Evolutionary conservation across 1,140 invertebrate species (phyloP), one percentile per base, ranked within the genome.

Genomic region (Luehdorfia chinensis): DNA sequence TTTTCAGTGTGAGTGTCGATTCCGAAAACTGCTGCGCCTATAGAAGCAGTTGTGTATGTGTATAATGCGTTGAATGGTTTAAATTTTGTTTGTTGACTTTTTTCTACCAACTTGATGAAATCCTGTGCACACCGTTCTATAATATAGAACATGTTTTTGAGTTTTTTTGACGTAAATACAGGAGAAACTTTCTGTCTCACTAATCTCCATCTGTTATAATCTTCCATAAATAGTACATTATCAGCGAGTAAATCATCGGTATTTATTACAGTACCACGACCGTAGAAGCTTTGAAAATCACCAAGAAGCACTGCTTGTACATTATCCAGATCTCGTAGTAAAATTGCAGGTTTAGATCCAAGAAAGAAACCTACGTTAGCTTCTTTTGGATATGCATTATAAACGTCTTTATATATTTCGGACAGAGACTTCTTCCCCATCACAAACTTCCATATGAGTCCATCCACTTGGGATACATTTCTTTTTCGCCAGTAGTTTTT

Each of bases 301-400:
- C 81, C 80, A 4, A 88, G 67, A 1, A 90, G 33, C 7, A 91
- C 83, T 8, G 74, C 52, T 57, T 88, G 86, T 5, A 91, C 69
- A 7, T 91, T 66, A 14, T 88, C 77, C 1, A 87, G 64, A 60
- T 90, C 83, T 50, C 61, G 69, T 0, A 79, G 6, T 2, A 75
- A 32, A 2, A 76, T 15, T 2, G 59, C 52, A 12, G 66, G 68
- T 3, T 30, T 59, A 0, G 25, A 13, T 18, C 50, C 58, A 3
- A 49, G 8, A 16, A 45, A 59, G 8, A 49, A 33, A 2, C 68
- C 71, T 30, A 75, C 45, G 11, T 67, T 55, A 4, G 49, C 13
- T 16, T 55, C 49, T 1, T 55, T 33, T 2, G 51, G 33, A 30
- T 69, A 36, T 21, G 36, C 30, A 6, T 70, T 49, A 14, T 70